Conservation (phyloP, 1,140 invertebrate genomes). For the Ectropis grisescens region DNA sequence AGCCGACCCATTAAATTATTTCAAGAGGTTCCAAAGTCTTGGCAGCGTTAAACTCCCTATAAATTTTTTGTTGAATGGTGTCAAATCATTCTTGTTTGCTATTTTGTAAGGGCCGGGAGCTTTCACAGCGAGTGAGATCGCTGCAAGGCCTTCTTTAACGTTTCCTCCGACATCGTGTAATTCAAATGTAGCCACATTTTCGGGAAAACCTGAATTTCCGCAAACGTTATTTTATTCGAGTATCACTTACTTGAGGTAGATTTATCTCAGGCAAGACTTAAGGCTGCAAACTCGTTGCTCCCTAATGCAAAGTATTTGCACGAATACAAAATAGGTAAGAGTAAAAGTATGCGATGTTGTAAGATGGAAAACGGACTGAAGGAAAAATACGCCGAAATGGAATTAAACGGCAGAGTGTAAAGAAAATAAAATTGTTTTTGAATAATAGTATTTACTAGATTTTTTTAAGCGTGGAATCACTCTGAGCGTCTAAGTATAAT, state of each 20-base stretch:
- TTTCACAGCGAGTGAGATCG: slow-evolving; percentile 17
- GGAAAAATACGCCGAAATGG: too few relatives aligned
- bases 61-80: slow-evolving; percentile 27
- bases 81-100: slow-evolving; percentile 30
- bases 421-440: too few relatives aligned
- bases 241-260: too few relatives aligned
- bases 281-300: slow-evolving; percentile 25
- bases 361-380: too few relatives aligned
- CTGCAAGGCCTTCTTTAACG: slow-evolving; percentile 11
- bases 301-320: slow-evolving; percentile 35
- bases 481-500: too few relatives aligned
- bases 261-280: slow-evolving; percentile 14
- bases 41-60: too few relatives aligned
- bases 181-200: slow-evolving; percentile 9
- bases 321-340: slow-evolving; percentile 24
- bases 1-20: slow-evolving; percentile 54
- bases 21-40: slow-evolving; percentile 4
- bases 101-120: too few relatives aligned
- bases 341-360: too few relatives aligned
- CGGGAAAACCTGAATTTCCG: too few relatives aligned
- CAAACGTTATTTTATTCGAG: too few relatives aligned
- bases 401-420: too few relatives aligned
- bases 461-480: background rate
- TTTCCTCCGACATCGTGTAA: slow-evolving; percentile 11
- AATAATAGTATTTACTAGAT: background rate